Evolutionary conservation across 1,140 invertebrate genomes (phyloP).

Genomic region (Pseudachorutes palmiensis): DNA sequence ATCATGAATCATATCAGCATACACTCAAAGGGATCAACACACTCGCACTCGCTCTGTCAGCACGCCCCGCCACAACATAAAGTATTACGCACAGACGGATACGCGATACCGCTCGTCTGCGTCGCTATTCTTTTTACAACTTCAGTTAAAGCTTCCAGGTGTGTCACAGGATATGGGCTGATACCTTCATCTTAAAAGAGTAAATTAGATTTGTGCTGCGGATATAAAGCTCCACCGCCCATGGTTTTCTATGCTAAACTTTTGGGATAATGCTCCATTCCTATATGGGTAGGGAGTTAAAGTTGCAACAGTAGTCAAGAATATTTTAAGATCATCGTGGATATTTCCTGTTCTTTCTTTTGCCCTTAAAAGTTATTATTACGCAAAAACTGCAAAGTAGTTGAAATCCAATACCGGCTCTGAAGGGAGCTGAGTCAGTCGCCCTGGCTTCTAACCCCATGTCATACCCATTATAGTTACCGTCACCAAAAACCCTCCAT

Average conservation of each 20-base stretch:
- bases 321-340: background rate
- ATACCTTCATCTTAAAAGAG: too few relatives aligned
- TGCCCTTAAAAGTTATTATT: background rate
- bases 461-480: slow-evolving; percentile 4
- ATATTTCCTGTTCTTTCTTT: background rate
- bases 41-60: too few relatives aligned
- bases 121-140: background rate
- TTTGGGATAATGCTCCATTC: too few relatives aligned
- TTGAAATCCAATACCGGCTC: background rate
- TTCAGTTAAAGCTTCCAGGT: background rate
- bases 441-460: slow-evolving; percentile 1
- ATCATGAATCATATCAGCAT: slow-evolving; percentile 1
- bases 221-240: background rate
- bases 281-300: too few relatives aligned
- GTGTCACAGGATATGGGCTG: too few relatives aligned
- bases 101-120: too few relatives aligned
- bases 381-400: slow-evolving; percentile 6
- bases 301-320: too few relatives aligned
- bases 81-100: too few relatives aligned
- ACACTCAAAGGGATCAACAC: background rate
- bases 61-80: too few relatives aligned
- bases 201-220: too few relatives aligned
- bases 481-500: background rate
- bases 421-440: background rate
- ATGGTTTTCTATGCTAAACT: background rate